Evolutionary conservation across 1,140 invertebrate species (phyloP), one percentile per base, ranked within the genome.

Genomic region (Anthonomus grandis): DNA sequence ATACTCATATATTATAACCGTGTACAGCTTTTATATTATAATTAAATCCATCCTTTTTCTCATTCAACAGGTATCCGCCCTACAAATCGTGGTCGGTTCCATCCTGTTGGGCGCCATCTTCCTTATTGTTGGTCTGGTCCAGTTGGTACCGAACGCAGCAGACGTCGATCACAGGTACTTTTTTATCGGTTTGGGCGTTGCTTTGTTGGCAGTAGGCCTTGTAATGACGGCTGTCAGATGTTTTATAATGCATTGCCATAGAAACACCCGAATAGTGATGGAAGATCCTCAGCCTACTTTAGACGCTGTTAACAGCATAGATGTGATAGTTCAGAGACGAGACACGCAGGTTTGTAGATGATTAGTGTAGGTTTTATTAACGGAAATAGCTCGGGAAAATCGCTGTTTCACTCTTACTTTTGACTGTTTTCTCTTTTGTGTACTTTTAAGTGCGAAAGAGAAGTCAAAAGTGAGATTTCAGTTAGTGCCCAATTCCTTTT

Each of bases 81-180:
- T 90, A 18, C 86, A 89, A 72, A 79, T 86, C 18, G 81, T 89
- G 49, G 86, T 90, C 34, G 82, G 87, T 21, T 87, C 83, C 4
- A 75, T 89, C 48, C 77, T 91, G 23, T 73, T 89, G 60, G 87
- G 87, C 41, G 85, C 85, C 62, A 84, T 89, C 63, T 80, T 89
- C 36, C 74, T 91, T 53, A 85, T 91, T 44, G 87, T 90, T 64
- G 87, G 87, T 56, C 75, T 91, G 66, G 87, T 91, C 57, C 88
- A 91, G 75, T 75, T 91, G 63, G 86, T 85, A 15, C 88, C 88
- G 15, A 86, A 86, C 34, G 87, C 88, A 22, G 87, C 87, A 64
- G 86, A 86, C 17, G 85, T 83, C 15, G 84, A 86, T 64, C 85
- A 89, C 70, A 81, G 84, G 62, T 84, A 85, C 69, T 81, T 83